Evolutionary conservation across 2,113 vertebrate genomes (phyloP).

Genomic region (Rousettus leschenaultii): DNA sequence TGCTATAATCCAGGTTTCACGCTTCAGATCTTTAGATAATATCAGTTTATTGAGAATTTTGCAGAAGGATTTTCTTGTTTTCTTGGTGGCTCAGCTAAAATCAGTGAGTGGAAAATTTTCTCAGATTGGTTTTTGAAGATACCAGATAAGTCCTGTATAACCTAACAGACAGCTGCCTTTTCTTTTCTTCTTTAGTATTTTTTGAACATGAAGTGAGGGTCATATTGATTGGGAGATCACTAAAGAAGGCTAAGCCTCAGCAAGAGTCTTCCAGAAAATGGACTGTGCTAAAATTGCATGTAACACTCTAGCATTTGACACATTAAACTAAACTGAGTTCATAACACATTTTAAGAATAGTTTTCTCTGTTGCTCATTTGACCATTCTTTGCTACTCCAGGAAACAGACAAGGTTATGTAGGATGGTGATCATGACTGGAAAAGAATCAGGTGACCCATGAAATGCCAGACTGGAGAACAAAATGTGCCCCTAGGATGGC

Average conservation of each 20-base stretch:
- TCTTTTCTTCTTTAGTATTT: constrained; percentile 77
- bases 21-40: constrained; percentile 92
- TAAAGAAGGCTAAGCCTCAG: constrained; percentile 82
- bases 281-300: constrained; percentile 75
- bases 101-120: constrained; percentile 94
- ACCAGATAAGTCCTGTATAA: constrained; percentile 90
- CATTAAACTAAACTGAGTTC: constrained; percentile 78
- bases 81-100: constrained; percentile 87
- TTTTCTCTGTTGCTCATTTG: constrained; percentile 75
- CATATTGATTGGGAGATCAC: constrained; percentile 84
- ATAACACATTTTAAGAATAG: constrained; percentile 75
- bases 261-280: constrained; percentile 80
- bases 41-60: constrained; percentile 89
- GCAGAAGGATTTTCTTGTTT: constrained; percentile 90
- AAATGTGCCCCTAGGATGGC: constrained; percentile 24
- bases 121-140: constrained; percentile 93
- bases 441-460: constrained; percentile 75
- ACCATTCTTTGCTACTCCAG: constrained; percentile 74
- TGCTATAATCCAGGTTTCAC: constrained; percentile 87
- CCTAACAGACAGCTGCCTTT: constrained; percentile 83
- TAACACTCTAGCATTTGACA: constrained; percentile 74
- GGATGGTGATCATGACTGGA: constrained; percentile 74
- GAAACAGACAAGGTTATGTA: constrained; percentile 77
- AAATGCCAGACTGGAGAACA: constrained; percentile 62
- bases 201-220: constrained; percentile 80